These are phyloP conservation scores for Atherinosoma microstoma DNA, from an alignment of 2,797 vertebrate genomes.

Conservation along the genomic window DNA sequence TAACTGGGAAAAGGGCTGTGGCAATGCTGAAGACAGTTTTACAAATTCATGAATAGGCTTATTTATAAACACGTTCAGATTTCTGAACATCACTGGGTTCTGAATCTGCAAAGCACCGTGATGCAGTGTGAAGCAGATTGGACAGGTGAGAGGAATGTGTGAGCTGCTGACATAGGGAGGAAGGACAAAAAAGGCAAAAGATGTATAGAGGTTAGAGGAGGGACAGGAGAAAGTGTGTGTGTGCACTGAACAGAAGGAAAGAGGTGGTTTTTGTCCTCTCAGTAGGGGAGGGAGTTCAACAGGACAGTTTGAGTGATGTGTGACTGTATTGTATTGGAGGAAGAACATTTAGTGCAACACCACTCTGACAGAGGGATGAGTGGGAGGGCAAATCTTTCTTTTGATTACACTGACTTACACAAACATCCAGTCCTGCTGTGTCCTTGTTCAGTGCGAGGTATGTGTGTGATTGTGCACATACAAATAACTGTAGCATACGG, in stretches of 20 bases:
- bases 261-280: conserved; percentile 65
- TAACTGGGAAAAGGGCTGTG: conserved; percentile 35
- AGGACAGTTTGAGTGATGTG: conserved; percentile 73
- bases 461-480: conserved; percentile 42
- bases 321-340: conserved; percentile 51
- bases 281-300: conserved; percentile 46
- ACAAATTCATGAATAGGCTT: conserved; percentile 35
- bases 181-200: conserved; percentile 37
- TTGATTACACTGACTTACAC: conserved; percentile 47
- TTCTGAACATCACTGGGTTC: conserved; percentile 25
- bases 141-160: conserved; percentile 37
- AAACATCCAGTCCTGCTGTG: conserved; percentile 50
- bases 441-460: conserved; percentile 46
- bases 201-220: conserved; percentile 54
- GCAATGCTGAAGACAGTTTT: conserved; percentile 50
- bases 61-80: conserved; percentile 30
- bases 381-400: conserved; percentile 63
- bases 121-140: conserved; percentile 30
- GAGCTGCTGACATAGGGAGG: conserved; percentile 46
- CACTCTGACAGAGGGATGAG: conserved; percentile 70
- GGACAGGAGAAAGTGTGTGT: conserved; percentile 48
- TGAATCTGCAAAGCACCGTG: conserved; percentile 34
- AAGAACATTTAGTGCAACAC: conserved; percentile 73
- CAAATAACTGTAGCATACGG: conserved; percentile 31
- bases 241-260: conserved; percentile 16